Base-by-base conservation (phyloP, 2,797 vertebrate genomes). In the Echeneis naucrates region DNA sequence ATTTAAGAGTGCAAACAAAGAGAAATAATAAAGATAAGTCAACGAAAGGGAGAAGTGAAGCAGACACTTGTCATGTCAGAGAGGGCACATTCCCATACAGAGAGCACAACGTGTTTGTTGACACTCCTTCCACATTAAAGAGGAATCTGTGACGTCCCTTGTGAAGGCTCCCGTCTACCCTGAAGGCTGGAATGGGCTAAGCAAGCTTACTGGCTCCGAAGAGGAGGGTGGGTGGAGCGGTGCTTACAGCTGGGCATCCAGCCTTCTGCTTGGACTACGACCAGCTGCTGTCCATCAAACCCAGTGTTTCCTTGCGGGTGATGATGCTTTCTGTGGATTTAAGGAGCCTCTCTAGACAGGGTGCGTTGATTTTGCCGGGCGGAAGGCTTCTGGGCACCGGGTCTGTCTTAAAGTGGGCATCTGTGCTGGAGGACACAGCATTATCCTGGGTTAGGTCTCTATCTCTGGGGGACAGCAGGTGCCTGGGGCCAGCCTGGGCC, bases 321-420 rank as follows among this genome's bases (percentile, higher is more conserved):
- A 95, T 92, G 80, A 95, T 95, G 85, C 95, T 95, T 77, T 95
- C 93, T 38, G 94, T 95, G 9, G 94, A 94, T 82, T 93, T 95
- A 32, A 95, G 93, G 69, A 95, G 94, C 90, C 91, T 92, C 84
- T 95, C 95, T 61, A 95, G 91, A 78, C 95, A 95, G 35, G 95
- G 95, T 0, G 95, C 94, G 23, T 91, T 95, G 78, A 95, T 95
- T 85, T 94, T 95, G 32, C 92, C 91, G 1, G 66, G 92, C 4
- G 88, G 93, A 0, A 87, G 93, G 50, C 87, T 82, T 40, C 86
- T 79, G 68, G 88, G 82, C 71, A 82, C 74, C 1, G 78, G 87
- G 86, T 93, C 88, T 26, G 84, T 92, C 78, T 91, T 90, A 66
- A 70, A 37, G 70, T 69, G 83, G 76, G 75, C 69, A 89, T 95